Evolutionary conservation across 2,888 invertebrate genomes (phyloP).

Genomic region (Ichneumon xanthorius): DNA sequence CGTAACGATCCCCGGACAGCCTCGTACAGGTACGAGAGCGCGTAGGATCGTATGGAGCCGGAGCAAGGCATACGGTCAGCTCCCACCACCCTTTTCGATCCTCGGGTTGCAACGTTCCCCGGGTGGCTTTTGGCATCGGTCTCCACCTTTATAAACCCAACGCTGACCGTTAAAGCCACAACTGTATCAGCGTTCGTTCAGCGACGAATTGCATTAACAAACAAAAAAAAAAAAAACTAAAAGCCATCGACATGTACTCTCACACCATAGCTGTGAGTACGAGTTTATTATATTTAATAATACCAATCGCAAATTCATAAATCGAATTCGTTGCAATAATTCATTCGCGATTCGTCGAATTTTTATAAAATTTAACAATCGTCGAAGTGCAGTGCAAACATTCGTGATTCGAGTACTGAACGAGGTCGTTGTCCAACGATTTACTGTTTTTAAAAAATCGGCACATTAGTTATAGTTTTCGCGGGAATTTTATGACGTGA

Average conservation of each 20-base stretch:
- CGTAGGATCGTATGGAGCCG: constrained; percentile 14
- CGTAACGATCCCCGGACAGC: constrained; percentile 73
- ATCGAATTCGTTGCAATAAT: constrained; percentile 8
- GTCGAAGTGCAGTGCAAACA: constrained; percentile 35
- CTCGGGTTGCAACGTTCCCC: constrained; percentile 70
- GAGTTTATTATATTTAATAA: constrained; percentile 24
- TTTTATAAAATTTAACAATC: neutral
- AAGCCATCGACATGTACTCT: constrained; percentile 77
- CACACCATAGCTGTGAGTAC: constrained; percentile 81
- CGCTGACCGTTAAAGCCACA: constrained; percentile 79
- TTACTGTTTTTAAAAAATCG: neutral
- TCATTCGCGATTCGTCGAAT: constrained; percentile 2
- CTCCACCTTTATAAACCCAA: constrained; percentile 83
- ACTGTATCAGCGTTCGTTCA: constrained; percentile 78
- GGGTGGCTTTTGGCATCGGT: constrained; percentile 79
- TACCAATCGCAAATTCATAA: constrained; percentile 10
- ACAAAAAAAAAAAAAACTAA: constrained; percentile 7
- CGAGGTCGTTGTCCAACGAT: neutral
- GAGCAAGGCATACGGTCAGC: constrained; percentile 65
- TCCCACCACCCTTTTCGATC: constrained; percentile 65
- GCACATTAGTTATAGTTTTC: neutral
- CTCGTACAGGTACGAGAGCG: constrained; percentile 34
- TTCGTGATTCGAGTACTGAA: neutral
- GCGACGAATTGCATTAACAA: constrained; percentile 64
- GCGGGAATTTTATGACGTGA: neutral